Conservation (phyloP, 2,797 vertebrate species). For the Crypturellus tataupa region DNA sequence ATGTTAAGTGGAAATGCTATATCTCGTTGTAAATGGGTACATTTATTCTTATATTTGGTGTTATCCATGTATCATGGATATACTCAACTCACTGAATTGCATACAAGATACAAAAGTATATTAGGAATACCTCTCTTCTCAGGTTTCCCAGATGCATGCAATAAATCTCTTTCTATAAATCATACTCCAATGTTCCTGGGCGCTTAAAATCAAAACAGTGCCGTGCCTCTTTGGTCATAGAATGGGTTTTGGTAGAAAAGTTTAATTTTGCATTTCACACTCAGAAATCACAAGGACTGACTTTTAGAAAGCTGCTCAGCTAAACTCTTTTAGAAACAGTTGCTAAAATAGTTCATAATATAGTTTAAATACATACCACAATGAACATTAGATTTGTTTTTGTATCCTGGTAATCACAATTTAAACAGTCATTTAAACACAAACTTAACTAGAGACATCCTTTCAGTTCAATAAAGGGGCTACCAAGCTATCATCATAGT, state of each 20-base stretch:
- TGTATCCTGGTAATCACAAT: neutral
- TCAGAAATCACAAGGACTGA: neutral
- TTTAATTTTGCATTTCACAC: neutral
- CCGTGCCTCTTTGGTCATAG: neutral
- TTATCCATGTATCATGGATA: neutral
- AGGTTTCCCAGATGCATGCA: neutral
- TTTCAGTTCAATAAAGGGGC: neutral
- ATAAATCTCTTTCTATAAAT: neutral
- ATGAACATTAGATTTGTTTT: neutral
- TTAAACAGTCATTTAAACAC: neutral
- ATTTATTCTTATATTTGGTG: slow-evolving; percentile 46
- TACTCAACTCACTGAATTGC: neutral
- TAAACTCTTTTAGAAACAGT: neutral
- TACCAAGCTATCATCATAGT: neutral
- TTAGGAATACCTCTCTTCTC: slow-evolving; percentile 3
- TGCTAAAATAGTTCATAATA: neutral
- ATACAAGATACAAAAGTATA: neutral
- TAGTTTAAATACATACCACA: neutral
- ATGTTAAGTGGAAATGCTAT: neutral
- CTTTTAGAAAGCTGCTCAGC: neutral
- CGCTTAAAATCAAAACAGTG: neutral
- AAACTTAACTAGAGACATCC: neutral
- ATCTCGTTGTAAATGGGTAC: neutral
- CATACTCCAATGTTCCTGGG: neutral
- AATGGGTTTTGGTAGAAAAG: neutral